These are phyloP conservation scores for Danaus chrysippus DNA, from an alignment of 2,888 invertebrate species.

Conservation along the genomic window DNA sequence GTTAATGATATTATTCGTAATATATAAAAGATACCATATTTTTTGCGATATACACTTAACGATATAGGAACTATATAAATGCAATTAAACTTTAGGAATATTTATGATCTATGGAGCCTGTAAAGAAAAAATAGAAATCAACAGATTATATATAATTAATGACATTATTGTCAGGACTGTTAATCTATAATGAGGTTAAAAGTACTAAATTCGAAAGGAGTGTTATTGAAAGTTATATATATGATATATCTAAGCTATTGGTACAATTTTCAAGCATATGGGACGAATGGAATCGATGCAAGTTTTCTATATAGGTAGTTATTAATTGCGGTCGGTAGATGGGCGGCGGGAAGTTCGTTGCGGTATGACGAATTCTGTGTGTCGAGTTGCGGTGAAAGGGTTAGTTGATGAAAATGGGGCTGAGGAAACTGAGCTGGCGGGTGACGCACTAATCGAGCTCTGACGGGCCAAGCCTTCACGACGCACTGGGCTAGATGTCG, in stretches of 20 bases:
- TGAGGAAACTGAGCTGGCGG: conserved; percentile 53
- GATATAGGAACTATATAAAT: conserved; percentile 4
- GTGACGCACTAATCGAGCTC: conserved; percentile 27
- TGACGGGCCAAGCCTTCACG: conserved; percentile 26
- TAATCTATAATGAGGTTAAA: neutral
- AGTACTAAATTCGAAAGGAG: conserved; percentile 5
- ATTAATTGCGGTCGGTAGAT: conserved; percentile 54
- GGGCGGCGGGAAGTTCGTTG: conserved; percentile 59
- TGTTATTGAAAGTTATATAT: neutral
- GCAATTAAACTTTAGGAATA: neutral
- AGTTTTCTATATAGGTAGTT: conserved; percentile 21
- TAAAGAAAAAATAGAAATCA: neutral
- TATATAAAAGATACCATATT: conserved; percentile 7
- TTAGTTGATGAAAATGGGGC: conserved; percentile 57
- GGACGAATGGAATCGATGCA: conserved; percentile 1
- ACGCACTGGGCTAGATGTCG: conserved; percentile 21
- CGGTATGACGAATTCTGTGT: conserved; percentile 72
- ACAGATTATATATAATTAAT: neutral
- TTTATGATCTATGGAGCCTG: neutral
- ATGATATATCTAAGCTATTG: neutral
- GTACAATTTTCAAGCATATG: conserved; percentile 1
- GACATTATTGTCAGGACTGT: conserved; percentile 2
- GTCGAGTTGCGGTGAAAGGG: conserved; percentile 62
- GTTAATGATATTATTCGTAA: conserved; percentile 9
- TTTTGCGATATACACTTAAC: neutral